Evolutionary conservation across 2,113 vertebrate species (phyloP).

Genomic region (Montifringilla adamsi): DNA sequence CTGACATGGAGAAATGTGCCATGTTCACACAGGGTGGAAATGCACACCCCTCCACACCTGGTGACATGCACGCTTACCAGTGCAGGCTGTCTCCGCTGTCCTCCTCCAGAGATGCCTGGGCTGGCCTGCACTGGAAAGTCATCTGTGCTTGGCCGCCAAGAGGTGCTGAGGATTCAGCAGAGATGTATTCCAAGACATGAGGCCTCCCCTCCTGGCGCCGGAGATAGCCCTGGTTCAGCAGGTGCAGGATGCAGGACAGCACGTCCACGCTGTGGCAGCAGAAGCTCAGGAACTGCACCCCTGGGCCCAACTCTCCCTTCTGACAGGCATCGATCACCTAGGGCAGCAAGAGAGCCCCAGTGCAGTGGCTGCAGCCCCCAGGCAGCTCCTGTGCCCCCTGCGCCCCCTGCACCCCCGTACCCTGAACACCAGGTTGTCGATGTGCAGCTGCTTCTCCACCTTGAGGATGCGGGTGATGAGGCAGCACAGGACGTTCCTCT

Average conservation of each 20-base stretch:
- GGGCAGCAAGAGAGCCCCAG: too few relatives aligned
- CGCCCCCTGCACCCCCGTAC: neutral
- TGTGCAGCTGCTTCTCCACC: neutral
- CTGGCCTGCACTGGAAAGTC: conserved; percentile 70
- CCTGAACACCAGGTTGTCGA: neutral
- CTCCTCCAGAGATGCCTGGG: neutral
- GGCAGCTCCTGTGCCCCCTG: neutral
- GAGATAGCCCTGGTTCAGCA: too few relatives aligned
- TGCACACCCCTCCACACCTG: neutral
- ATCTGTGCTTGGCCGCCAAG: conserved; percentile 88
- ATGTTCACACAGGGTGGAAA: neutral
- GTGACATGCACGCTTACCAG: conserved; percentile 66
- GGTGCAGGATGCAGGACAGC: too few relatives aligned
- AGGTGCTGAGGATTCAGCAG: conserved; percentile 76
- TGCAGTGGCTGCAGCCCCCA: too few relatives aligned
- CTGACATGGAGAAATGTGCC: neutral
- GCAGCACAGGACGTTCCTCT: neutral
- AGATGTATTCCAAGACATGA: conserved; percentile 72
- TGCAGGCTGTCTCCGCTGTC: conserved; percentile 6
- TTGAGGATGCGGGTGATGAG: neutral
- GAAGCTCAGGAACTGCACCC: too few relatives aligned
- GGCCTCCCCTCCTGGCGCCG: neutral
- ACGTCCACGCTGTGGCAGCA: too few relatives aligned
- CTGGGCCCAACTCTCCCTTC: too few relatives aligned
- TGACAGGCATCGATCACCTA: too few relatives aligned